Evolutionary conservation across 2,797 vertebrate species (phyloP), one percentile per base, ranked within the genome.

Genomic region (Sarcophilus harrisii): DNA sequence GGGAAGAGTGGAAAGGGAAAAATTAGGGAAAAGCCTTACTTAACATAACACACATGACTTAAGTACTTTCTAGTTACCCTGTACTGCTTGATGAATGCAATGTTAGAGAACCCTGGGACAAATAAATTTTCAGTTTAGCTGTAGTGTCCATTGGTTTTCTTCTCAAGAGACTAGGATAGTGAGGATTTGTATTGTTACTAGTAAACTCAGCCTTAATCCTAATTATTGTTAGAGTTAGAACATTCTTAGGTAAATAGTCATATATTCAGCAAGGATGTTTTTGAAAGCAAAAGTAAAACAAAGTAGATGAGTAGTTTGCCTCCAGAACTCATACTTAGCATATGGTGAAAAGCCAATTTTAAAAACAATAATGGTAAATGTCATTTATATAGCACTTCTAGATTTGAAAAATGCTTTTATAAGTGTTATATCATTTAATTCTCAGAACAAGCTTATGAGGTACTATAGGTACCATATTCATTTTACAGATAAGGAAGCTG

Each of bases 251-350:
- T 45, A 38, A 73, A 73, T 81, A 45, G 66, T 45, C 0, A 1
- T 45, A 38, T 81, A 24, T 81, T 38, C 2, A 21, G 9, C 73
- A 81, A 81, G n/a, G 73, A 45, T 81, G 45, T 81, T 49, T 18
- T 81, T 45, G 66, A 81, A 38, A 45, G 18, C 66, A 81, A 16
- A 81, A 4, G 18, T 54, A 62, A 90, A 94, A 45, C 66, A 30
- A 81, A 0, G 3, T 2, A 18, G 28, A 30, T 0, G 9, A 0
- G 57, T 57, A 12, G 1, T 0, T 0, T 30, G 5, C 1, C 1
- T 0, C 3, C 49, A 89, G 32, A 4, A 11, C 14, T 91, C 55
- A 0, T 1, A 0, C 0, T 13, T 57, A 87, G 6, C 29, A 0
- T n/a, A 92, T n/a, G 2, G 18, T 30, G 18, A 3, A 60, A 89